phyloP scores from a whole-genome alignment of 2,888 invertebrate species.

The Chirona hameri region DNA sequence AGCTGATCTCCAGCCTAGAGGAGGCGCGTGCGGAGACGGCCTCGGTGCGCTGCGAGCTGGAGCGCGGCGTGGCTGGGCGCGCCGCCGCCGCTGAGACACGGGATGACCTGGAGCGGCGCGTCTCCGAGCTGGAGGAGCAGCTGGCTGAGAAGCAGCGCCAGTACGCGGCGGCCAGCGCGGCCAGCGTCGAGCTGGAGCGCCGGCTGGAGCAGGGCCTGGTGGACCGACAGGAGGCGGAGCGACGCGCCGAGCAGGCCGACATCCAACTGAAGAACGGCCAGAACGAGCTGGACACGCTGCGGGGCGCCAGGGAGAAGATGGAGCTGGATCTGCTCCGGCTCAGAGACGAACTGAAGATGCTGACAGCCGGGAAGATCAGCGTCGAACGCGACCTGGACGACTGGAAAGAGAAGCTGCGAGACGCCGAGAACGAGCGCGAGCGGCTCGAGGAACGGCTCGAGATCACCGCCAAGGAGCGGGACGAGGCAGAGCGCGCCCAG shows the following conservation, averaged over 20 bases:
- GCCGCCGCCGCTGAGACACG: background rate
- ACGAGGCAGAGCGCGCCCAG: background rate
- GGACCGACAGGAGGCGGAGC: slow-evolving; percentile 1
- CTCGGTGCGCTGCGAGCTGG: background rate
- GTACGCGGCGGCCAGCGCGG: background rate
- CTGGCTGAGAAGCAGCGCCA: slow-evolving; percentile 12
- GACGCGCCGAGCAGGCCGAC: slow-evolving; percentile 7
- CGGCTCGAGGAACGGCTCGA: background rate
- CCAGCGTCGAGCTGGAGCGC: slow-evolving; percentile 12
- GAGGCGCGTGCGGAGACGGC: background rate
- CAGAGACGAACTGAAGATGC: background rate
- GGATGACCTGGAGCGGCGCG: background rate
- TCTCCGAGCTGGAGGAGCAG: background rate
- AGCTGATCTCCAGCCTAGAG: background rate
- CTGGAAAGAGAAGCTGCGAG: slow-evolving; percentile 9
- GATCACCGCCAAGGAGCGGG: background rate
- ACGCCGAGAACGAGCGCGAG: background rate
- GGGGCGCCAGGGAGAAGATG: background rate
- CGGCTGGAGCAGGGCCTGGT: background rate
- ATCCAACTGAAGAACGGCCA: background rate
- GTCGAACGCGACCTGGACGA: background rate
- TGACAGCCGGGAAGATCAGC: background rate
- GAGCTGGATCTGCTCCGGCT: background rate
- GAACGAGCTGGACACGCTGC: slow-evolving; percentile 22
- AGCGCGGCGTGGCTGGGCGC: background rate